Conservation (phyloP, 2,888 invertebrate genomes). For the Amphimallon solstitiale region DNA sequence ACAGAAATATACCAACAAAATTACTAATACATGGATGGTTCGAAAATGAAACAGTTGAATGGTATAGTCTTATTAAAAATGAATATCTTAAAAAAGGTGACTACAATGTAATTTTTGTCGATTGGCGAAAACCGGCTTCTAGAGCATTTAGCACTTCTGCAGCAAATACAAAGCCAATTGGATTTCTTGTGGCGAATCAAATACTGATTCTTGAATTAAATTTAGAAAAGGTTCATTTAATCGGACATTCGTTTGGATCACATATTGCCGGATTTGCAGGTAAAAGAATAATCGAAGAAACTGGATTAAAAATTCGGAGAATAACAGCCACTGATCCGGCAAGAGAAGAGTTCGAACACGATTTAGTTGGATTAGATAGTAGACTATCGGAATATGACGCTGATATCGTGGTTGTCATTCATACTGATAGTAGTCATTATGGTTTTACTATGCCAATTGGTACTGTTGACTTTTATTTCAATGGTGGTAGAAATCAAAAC, state of each 20-base stretch:
- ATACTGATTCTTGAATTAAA: constrained; percentile 27
- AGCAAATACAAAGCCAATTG: constrained; percentile 35
- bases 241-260: constrained; percentile 57
- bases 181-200: neutral
- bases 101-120: constrained; percentile 37
- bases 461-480: constrained; percentile 68
- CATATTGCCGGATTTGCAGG: constrained; percentile 55
- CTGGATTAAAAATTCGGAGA: constrained; percentile 54
- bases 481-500: constrained; percentile 68
- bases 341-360: constrained; percentile 62
- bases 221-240: constrained; percentile 51
- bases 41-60: constrained; percentile 28
- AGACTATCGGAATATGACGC: constrained; percentile 68
- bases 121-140: constrained; percentile 38
- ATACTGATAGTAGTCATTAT: constrained; percentile 69
- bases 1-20: constrained; percentile 32
- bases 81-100: constrained; percentile 38
- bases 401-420: constrained; percentile 69
- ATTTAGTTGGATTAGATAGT: constrained; percentile 55
- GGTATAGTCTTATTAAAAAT: constrained; percentile 28
- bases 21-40: constrained; percentile 42
- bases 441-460: constrained; percentile 62
- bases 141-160: constrained; percentile 32
- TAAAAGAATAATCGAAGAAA: constrained; percentile 47
- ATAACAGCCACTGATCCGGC: constrained; percentile 67